Conservation (phyloP, 1,140 invertebrate genomes). For the Cydia pomonella region DNA sequence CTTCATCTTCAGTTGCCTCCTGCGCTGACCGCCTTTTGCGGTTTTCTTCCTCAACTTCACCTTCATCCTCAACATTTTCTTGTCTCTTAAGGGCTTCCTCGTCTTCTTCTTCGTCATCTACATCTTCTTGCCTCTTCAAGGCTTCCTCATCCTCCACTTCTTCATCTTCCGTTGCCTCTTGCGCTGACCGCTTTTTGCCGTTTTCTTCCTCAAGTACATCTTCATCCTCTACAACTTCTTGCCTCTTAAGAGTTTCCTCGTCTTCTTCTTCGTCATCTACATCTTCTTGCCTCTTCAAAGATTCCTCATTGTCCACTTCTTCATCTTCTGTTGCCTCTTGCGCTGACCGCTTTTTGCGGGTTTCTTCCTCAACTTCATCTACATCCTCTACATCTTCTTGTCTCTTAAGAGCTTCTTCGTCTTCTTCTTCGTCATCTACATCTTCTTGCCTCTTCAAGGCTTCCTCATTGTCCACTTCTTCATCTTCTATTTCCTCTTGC, state of each 20-base stretch:
- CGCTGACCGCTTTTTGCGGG: background rate
- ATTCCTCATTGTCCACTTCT: conserved; percentile 4
- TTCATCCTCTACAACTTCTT: conserved; percentile 36
- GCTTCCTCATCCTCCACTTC: background rate
- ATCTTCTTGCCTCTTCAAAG: background rate
- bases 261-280: conserved; percentile 26
- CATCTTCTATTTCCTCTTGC: background rate
- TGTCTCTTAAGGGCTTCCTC: conserved; percentile 14
- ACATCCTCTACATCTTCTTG: background rate
- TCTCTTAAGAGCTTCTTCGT: conserved; percentile 25
- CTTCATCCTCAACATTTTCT: background rate
- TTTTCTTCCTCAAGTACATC: conserved; percentile 5
- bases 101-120: background rate
- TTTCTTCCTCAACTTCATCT: conserved; percentile 31
- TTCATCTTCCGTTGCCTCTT: background rate
- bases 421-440: background rate
- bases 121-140: conserved; percentile 12
- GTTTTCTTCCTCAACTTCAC: conserved; percentile 26
- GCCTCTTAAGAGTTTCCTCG: conserved; percentile 12
- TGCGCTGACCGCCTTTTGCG: conserved; percentile 5
- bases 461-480: conserved; percentile 9
- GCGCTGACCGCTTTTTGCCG: background rate
- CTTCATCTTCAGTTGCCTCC: conserved; percentile 24
- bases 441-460: background rate
- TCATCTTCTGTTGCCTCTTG: conserved; percentile 18